Percentiles rank a stretch among this genome's conserved stretches.
phyloP scores from a whole-genome alignment of 2,113 vertebrate genomes.

The Barnardius zonarius region DNA sequence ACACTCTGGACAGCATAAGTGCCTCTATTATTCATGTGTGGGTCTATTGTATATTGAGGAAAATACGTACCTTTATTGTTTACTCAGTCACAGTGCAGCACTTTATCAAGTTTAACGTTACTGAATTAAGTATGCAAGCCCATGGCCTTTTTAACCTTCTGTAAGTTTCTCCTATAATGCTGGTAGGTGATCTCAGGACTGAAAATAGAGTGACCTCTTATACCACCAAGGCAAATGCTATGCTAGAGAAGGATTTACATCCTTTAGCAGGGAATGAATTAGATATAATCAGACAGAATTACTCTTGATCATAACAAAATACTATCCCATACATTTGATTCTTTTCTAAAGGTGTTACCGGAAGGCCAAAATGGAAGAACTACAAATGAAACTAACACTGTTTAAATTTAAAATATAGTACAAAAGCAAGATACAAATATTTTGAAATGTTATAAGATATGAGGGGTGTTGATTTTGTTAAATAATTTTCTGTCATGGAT shows the following conservation, averaged over 20 bases:
- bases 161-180: background rate
- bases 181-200: background rate
- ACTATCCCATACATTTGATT: background rate
- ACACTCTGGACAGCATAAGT: constrained; percentile 40
- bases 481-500: background rate
- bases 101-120: background rate
- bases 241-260: background rate
- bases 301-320: background rate
- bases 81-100: background rate
- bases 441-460: background rate
- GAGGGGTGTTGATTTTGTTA: background rate
- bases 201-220: background rate
- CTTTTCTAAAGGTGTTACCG: background rate
- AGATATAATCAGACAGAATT: background rate
- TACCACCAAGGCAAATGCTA: background rate
- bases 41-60: background rate
- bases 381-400: background rate
- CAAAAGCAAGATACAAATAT: background rate
- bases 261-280: background rate
- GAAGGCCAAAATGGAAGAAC: background rate
- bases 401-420: background rate
- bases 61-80: constrained; percentile 39
- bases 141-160: background rate
- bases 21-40: constrained; percentile 24
- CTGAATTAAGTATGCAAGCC: background rate